Conservation (phyloP, 2,888 invertebrate genomes). For the Diadegma fenestrale region DNA sequence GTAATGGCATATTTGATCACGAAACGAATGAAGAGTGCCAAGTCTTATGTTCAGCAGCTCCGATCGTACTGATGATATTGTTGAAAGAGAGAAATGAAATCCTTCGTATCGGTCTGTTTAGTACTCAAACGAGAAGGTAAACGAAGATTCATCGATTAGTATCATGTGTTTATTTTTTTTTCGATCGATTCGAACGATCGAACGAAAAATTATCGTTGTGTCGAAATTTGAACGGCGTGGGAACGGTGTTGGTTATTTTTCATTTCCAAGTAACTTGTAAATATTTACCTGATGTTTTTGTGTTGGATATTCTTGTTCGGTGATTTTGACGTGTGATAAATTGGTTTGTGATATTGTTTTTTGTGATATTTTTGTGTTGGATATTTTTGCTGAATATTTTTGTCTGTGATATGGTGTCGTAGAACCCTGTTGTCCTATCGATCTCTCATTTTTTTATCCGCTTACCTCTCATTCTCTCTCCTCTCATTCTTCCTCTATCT, state of each 20-base stretch:
- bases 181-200: not conserved
- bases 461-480: too few relatives aligned
- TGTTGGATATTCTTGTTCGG: too few relatives aligned
- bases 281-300: too few relatives aligned
- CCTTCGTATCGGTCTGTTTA: not conserved
- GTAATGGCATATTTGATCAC: not conserved
- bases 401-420: too few relatives aligned
- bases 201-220: not conserved
- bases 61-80: not conserved
- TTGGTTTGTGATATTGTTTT: too few relatives aligned
- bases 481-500: too few relatives aligned
- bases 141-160: slow-evolving; percentile 1
- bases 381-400: too few relatives aligned
- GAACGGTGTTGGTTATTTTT: not conserved
- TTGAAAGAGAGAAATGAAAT: not conserved
- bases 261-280: too few relatives aligned
- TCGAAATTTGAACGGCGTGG: not conserved
- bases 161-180: slow-evolving; percentile 2
- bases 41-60: not conserved
- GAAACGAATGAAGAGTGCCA: not conserved
- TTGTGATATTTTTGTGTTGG: too few relatives aligned
- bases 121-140: not conserved
- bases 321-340: too few relatives aligned
- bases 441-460: too few relatives aligned
- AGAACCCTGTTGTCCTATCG: too few relatives aligned